Conservation (phyloP, 2,888 invertebrate genomes). For the Drosophila mayaguana region DNA sequence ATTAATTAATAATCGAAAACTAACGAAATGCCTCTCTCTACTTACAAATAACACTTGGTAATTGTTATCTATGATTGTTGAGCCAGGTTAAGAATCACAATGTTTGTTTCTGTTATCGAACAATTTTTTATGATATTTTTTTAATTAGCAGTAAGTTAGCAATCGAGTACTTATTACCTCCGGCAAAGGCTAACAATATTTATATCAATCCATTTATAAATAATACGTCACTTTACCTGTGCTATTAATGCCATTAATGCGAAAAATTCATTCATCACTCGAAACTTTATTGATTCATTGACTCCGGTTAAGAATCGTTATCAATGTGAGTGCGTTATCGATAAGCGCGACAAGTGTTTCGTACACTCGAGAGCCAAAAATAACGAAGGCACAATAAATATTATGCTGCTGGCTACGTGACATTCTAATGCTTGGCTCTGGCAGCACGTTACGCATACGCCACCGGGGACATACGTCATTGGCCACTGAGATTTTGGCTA, state of each 20-base stretch:
- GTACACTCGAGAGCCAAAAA: not conserved
- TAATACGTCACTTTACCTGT: not conserved
- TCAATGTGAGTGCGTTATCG: not conserved
- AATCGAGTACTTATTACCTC: too few species aligned
- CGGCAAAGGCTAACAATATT: too few species aligned
- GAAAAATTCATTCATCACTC: not conserved
- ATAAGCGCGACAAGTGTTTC: not conserved
- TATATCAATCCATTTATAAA: constrained; percentile 1
- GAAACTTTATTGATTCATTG: constrained; percentile 4
- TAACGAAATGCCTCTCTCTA: not conserved
- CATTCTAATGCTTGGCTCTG: not conserved
- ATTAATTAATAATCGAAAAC: not conserved
- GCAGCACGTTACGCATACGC: constrained; percentile 48
- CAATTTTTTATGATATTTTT: too few species aligned
- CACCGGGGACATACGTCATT: constrained; percentile 58
- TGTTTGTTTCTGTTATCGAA: not conserved
- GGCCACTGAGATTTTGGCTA: constrained; percentile 34
- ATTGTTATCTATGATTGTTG: not conserved
- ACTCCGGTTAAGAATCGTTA: not conserved
- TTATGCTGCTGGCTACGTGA: not conserved
- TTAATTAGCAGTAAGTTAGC: too few species aligned
- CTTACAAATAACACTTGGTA: not conserved
- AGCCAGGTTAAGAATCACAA: not conserved
- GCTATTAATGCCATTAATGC: not conserved
- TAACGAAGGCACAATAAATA: not conserved